Evolutionary conservation across 2,888 invertebrate species (phyloP).

Genomic region (Pyrgus malvae): DNA sequence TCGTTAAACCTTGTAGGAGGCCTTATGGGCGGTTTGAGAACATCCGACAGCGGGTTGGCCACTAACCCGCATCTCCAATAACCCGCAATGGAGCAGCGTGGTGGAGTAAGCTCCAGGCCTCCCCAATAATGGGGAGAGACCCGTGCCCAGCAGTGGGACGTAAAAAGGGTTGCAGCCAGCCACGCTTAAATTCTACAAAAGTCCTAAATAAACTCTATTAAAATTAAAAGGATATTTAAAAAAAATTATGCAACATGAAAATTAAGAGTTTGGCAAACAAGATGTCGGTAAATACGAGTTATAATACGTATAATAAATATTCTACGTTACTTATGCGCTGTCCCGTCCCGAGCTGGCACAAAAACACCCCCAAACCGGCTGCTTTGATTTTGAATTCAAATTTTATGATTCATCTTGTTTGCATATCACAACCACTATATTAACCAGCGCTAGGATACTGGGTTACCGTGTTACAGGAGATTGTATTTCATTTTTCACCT

Average conservation of each 20-base stretch:
- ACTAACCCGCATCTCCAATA: too few species aligned
- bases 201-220: too few species aligned
- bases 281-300: constrained; percentile 61
- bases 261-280: constrained; percentile 43
- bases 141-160: too few species aligned
- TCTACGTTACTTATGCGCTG: constrained; percentile 66
- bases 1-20: too few species aligned
- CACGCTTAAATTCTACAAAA: too few species aligned
- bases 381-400: constrained; percentile 79
- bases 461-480: constrained; percentile 1
- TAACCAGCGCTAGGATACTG: constrained; percentile 36
- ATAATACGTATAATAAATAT: constrained; percentile 67
- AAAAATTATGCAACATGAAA: constrained; percentile 36
- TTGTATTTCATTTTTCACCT: not conserved
- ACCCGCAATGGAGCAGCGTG: too few species aligned
- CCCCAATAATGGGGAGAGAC: too few species aligned
- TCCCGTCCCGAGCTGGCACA: constrained; percentile 55
- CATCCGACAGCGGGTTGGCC: too few species aligned
- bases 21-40: too few species aligned
- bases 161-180: too few species aligned
- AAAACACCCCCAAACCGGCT: constrained; percentile 71
- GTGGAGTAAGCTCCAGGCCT: too few species aligned
- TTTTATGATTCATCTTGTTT: constrained; percentile 72
- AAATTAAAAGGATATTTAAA: too few species aligned
- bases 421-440: constrained; percentile 59